These are phyloP conservation scores for Sander lucioperca DNA, from an alignment of 2,113 vertebrate species.

Conservation along the genomic window DNA sequence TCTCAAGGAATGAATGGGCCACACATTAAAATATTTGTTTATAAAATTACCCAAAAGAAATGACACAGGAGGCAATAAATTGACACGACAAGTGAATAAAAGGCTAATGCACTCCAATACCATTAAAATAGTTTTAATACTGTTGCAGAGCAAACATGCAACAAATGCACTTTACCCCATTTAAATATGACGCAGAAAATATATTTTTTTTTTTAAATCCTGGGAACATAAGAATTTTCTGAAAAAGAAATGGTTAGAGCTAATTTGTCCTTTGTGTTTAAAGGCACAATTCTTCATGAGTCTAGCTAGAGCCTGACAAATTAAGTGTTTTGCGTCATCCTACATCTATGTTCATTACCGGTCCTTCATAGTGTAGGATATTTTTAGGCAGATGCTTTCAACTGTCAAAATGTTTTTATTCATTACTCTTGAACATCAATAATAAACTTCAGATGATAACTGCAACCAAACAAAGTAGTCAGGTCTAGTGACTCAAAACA, in stretches of 20 bases:
- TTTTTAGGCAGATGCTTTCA: background rate
- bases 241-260: constrained; percentile 70
- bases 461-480: background rate
- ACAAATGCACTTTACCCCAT: constrained; percentile 95
- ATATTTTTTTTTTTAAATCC: constrained; percentile 62
- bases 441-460: background rate
- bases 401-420: background rate
- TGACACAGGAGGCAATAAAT: constrained; percentile 99
- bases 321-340: background rate
- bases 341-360: background rate
- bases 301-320: constrained; percentile 3
- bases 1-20: constrained; percentile 62
- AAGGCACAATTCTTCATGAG: constrained; percentile 71
- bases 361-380: background rate
- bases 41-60: constrained; percentile 95
- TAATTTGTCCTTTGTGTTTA: constrained; percentile 59
- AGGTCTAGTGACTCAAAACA: constrained; percentile 33
- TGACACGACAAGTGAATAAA: constrained; percentile 99
- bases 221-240: constrained; percentile 71
- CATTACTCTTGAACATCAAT: background rate
- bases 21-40: constrained; percentile 79
- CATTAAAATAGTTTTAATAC: constrained; percentile 99
- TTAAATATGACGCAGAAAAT: constrained; percentile 77
- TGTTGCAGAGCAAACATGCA: constrained; percentile 99
- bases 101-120: constrained; percentile 99